Evolutionary conservation across 2,888 invertebrate species (phyloP), one percentile per base, ranked within the genome.

Genomic region (Hoplodrina blanda): DNA sequence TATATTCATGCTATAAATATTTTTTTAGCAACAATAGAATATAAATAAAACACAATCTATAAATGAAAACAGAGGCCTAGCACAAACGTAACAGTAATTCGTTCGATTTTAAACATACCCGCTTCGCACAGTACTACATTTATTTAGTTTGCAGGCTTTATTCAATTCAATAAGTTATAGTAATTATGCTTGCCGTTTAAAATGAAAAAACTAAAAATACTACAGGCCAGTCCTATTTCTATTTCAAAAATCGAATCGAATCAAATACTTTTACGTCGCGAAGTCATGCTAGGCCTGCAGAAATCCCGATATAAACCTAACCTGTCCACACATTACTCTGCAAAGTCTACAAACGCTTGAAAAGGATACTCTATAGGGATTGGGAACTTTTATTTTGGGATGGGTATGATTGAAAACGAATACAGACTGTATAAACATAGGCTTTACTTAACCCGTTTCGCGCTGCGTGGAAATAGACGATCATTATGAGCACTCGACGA

Each of bases 381-480:
- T 19, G 3, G 5, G 1, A 50, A 19, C 20, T 66, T 73, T 73
- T 73, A 73, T 55, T 73, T 55, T 60, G 20, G 49, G 41, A 37
- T 20, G 30, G 44, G 46, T 20, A 41, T 68, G 68, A 73, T 68
- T 57, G 52, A 53, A 68, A 62, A 53, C 4, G 44, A 11, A 44
- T 44, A 19, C 15, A 72, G 13, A 50, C 33, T 19, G 17, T 33
- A 19, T 11, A 62, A 64, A 60, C 25, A 41, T 44, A 3, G 10
- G 17, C 44, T 8, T 44, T n/a, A 56, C 56, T 17, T 41, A 49
- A 41, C 41, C 20, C 13, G 17, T 20, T 0, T 25, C 49, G 8
- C n/a, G 17, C 4, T 53, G 17, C 11, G 30, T n/a, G 37, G 13
- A 55, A 49, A 68, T 63, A 62, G 5, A 46, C 20, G 55, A 63